These are phyloP conservation scores for Hippoglossus hippoglossus DNA, from an alignment of 2,797 vertebrate genomes.

Conservation along the genomic window DNA sequence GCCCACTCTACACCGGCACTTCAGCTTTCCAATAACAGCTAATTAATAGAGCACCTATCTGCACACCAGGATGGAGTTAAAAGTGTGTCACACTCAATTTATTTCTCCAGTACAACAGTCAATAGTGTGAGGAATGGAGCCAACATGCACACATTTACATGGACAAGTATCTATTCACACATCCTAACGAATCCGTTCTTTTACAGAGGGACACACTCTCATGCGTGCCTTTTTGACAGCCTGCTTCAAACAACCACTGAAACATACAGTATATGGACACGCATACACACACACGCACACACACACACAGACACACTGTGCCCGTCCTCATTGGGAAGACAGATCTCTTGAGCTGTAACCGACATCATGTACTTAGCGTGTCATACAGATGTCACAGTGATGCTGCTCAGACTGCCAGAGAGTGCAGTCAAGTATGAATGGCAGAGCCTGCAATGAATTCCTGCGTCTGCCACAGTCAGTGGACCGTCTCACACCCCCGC, in stretches of 20 bases:
- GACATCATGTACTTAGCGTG: constrained; percentile 76
- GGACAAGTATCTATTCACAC: constrained; percentile 2
- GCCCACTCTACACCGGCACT: constrained; percentile 47
- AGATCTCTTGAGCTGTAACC: constrained; percentile 63
- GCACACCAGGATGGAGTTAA: constrained; percentile 64
- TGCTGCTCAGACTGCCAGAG: constrained; percentile 52
- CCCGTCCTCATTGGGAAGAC: constrained; percentile 41
- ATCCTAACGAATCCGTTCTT: not conserved
- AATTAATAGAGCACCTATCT: constrained; percentile 75
- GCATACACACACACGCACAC: not conserved
- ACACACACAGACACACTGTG: constrained; percentile 8
- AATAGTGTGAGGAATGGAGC: constrained; percentile 24
- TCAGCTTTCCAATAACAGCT: constrained; percentile 75
- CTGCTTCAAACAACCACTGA: constrained; percentile 21
- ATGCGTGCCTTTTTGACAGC: constrained; percentile 35
- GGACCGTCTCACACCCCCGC: constrained; percentile 49
- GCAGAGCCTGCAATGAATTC: constrained; percentile 65
- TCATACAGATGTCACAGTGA: constrained; percentile 76
- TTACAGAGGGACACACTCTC: not conserved
- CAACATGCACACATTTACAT: constrained; percentile 21
- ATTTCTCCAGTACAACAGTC: constrained; percentile 56
- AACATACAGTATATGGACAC: constrained; percentile 15
- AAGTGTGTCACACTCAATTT: constrained; percentile 71
- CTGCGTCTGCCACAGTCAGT: constrained; percentile 62
- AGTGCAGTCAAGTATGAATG: constrained; percentile 70